These are phyloP conservation scores for Notospermus geniculatus DNA, from an alignment of 1,140 invertebrate genomes.

Conservation along the genomic window DNA sequence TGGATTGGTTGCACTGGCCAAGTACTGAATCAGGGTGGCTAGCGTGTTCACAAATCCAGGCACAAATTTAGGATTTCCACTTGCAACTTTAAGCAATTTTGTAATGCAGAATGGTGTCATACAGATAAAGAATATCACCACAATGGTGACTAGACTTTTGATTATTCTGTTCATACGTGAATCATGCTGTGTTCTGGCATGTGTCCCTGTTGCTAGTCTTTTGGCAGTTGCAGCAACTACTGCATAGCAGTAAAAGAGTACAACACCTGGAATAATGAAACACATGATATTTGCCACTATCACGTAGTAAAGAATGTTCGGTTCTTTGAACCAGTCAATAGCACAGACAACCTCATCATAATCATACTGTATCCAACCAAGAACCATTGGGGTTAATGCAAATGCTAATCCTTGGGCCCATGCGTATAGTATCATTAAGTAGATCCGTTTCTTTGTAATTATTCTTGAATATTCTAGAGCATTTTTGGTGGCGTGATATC, in stretches of 20 bases:
- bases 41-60: slow-evolving; percentile 42
- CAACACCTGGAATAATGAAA: slow-evolving; percentile 44
- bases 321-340: slow-evolving; percentile 47
- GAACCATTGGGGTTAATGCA: slow-evolving; percentile 35
- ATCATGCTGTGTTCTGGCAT: no score
- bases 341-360: slow-evolving; percentile 54
- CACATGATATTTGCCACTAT: slow-evolving; percentile 48
- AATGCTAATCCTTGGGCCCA: slow-evolving; percentile 48
- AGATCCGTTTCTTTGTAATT: slow-evolving; percentile 31
- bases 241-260: slow-evolving; percentile 40
- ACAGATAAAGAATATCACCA: slow-evolving; percentile 49
- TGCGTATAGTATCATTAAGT: slow-evolving; percentile 29
- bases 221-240: slow-evolving; percentile 34
- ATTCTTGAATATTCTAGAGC: slow-evolving; percentile 37
- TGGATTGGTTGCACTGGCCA: slow-evolving; percentile 50
- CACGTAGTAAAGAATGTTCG: slow-evolving; percentile 41
- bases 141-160: slow-evolving; percentile 47
- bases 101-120: slow-evolving; percentile 56
- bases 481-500: slow-evolving; percentile 42
- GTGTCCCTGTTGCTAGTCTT: slow-evolving; percentile 10
- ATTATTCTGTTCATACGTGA: slow-evolving; percentile 31
- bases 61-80: slow-evolving; percentile 20
- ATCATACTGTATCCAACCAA: slow-evolving; percentile 50
- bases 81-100: slow-evolving; percentile 51
- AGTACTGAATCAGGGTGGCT: slow-evolving; percentile 42